A percentile compares a stretch with the other conserved stretches of the same genome.
phyloP scores from a whole-genome alignment of 2,797 vertebrate species.

The Rhincodon typus region DNA sequence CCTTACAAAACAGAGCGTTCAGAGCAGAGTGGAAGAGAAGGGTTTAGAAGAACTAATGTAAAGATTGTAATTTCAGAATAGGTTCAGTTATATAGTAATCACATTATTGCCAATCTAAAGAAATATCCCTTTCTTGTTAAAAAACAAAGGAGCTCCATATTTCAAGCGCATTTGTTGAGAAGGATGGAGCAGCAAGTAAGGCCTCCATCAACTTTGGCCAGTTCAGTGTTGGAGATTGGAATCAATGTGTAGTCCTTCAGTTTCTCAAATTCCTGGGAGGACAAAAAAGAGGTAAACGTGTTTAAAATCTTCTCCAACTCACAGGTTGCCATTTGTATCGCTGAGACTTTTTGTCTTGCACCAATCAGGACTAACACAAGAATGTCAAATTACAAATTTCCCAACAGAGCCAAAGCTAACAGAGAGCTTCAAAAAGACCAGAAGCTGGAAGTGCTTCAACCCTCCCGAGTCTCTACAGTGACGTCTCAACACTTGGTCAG shows the following conservation, averaged over 20 bases:
- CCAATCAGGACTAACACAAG: no score
- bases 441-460: no score
- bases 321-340: no score
- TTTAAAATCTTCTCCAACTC: not conserved
- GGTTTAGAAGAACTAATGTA: constrained; percentile 54
- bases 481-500: no score
- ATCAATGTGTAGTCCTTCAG: constrained; percentile 92
- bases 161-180: constrained; percentile 73
- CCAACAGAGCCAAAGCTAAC: not conserved
- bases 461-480: no score
- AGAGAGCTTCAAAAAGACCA: no score
- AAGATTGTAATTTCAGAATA: constrained; percentile 43
- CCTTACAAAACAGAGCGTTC: constrained; percentile 58
- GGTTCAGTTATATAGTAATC: constrained; percentile 50
- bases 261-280: constrained; percentile 81
- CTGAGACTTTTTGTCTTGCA: no score
- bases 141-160: constrained; percentile 55
- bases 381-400: no score
- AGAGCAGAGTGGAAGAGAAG: constrained; percentile 63
- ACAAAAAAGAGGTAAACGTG: not conserved
- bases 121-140: constrained; percentile 42
- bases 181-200: constrained; percentile 86
- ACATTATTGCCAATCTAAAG: constrained; percentile 50
- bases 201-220: constrained; percentile 77
- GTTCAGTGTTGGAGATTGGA: constrained; percentile 72